Conservation (phyloP, 2,113 vertebrate species). For the Urocolius indicus region DNA sequence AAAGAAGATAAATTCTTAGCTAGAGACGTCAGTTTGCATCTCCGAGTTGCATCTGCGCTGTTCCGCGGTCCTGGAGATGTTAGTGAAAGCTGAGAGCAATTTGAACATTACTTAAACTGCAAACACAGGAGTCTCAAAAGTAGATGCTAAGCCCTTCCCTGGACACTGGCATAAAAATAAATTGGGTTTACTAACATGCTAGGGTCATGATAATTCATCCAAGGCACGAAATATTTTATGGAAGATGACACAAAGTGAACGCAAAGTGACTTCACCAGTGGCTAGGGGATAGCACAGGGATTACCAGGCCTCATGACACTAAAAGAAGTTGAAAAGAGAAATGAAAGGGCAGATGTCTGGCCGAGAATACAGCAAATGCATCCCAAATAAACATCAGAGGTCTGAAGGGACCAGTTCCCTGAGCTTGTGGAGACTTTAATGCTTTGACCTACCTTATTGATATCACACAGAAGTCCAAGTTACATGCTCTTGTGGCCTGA, state of each 20-base stretch:
- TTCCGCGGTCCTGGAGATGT: background rate
- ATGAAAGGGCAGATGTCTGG: background rate
- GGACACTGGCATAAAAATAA: background rate
- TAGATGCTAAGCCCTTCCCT: background rate
- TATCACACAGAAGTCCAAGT: background rate
- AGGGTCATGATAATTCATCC: background rate
- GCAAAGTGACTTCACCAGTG: background rate
- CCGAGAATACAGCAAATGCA: background rate
- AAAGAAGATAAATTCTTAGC: background rate
- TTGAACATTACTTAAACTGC: fast-evolving
- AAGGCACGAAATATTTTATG: background rate
- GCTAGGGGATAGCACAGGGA: background rate
- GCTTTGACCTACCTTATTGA: background rate
- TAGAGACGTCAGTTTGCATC: background rate
- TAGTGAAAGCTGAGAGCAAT: background rate
- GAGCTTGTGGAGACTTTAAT: background rate
- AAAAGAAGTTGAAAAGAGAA: background rate
- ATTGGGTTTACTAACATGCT: background rate
- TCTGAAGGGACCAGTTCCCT: background rate
- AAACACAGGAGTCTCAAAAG: background rate
- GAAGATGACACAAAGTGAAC: background rate
- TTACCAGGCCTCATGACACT: background rate
- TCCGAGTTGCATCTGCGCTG: background rate
- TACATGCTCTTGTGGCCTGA: background rate
- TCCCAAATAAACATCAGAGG: background rate